Percentiles rank a stretch among this genome's conserved stretches.
phyloP scores from a whole-genome alignment of 30 jellyfish, hydroid and myxozoan species.

The Chrysaora quinquecirrha region DNA sequence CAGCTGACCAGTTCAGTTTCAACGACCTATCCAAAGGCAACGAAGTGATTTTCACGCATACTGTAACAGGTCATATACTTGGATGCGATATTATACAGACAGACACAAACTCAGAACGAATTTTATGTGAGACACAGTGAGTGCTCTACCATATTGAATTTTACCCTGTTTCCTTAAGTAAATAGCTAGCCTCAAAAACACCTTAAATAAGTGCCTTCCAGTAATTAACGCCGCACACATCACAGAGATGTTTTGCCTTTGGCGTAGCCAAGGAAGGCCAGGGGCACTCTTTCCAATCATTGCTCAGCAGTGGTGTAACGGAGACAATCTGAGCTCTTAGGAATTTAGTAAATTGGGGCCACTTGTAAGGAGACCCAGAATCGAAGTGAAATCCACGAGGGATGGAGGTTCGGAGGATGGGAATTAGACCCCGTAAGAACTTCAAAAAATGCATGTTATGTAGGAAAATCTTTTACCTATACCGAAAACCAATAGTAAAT shows the following conservation, averaged over 20 bases:
- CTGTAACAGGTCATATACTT: slow-evolving; percentile 34
- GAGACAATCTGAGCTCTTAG: too few relatives aligned
- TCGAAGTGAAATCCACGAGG: too few relatives aligned
- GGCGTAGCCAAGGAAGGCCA: too few relatives aligned
- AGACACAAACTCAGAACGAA: slow-evolving; percentile 33
- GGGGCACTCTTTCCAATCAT: too few relatives aligned
- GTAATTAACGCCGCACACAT: background rate
- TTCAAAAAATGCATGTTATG: too few relatives aligned
- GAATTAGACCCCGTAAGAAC: too few relatives aligned
- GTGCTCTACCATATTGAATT: background rate
- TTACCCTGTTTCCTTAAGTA: background rate
- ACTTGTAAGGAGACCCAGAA: too few relatives aligned
- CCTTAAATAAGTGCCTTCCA: background rate
- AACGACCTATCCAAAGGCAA: slow-evolving; percentile 73
- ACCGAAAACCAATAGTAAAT: too few relatives aligned
- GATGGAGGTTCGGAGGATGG: too few relatives aligned
- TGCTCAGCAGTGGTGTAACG: too few relatives aligned
- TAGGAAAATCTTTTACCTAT: too few relatives aligned
- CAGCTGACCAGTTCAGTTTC: slow-evolving; percentile 69
- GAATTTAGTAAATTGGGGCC: too few relatives aligned
- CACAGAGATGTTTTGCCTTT: background rate
- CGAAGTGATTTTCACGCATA: slow-evolving; percentile 59
- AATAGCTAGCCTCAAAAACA: background rate
- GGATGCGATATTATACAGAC: slow-evolving; percentile 61
- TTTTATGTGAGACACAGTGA: slow-evolving; percentile 72